A percentile compares a stretch with the other conserved stretches of the same genome.
Evolutionary conservation across 2,797 vertebrate species (phyloP).

Genomic region (Serranus cabrilla): DNA sequence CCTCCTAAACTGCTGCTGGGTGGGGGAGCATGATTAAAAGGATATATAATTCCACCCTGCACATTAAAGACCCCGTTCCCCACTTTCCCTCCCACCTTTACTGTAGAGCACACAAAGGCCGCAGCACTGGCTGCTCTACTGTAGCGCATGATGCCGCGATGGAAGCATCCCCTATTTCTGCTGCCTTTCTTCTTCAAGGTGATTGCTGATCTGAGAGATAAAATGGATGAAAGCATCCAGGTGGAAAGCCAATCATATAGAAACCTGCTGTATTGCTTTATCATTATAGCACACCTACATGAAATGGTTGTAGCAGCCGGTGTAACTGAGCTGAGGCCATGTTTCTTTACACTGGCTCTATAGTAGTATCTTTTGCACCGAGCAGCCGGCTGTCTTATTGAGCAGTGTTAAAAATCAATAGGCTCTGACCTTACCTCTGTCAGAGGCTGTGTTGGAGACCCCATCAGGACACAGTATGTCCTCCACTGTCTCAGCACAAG

Average conservation of each 20-base stretch:
- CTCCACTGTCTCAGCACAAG: conserved; percentile 50
- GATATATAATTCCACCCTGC: conserved; percentile 91
- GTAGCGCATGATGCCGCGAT: conserved; percentile 29
- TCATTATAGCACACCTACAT: conserved; percentile 70
- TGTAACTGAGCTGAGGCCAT: conserved; percentile 60
- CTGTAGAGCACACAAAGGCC: conserved; percentile 56
- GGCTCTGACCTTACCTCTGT: conserved; percentile 82
- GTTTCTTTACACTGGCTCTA: conserved; percentile 59
- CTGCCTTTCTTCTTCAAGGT: conserved; percentile 72
- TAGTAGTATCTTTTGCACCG: conserved; percentile 54
- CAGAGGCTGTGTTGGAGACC: conserved; percentile 75
- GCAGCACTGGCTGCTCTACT: conserved; percentile 15
- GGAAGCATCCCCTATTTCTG: conserved; percentile 53
- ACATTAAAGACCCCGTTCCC: conserved; percentile 90
- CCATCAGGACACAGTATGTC: conserved; percentile 69
- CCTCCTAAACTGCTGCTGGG: conserved; percentile 87
- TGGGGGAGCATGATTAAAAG: conserved; percentile 95
- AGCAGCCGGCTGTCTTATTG: conserved; percentile 64
- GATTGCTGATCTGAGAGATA: conserved; percentile 78
- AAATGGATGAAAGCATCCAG: conserved; percentile 77
- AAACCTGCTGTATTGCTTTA: conserved; percentile 74
- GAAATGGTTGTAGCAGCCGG: conserved; percentile 67
- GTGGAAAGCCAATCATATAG: conserved; percentile 79
- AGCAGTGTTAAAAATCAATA: conserved; percentile 83
- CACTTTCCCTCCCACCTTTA: conserved; percentile 75